These are phyloP conservation scores for Beris morrisii DNA, from an alignment of 2,888 invertebrate genomes.

Conservation along the genomic window DNA sequence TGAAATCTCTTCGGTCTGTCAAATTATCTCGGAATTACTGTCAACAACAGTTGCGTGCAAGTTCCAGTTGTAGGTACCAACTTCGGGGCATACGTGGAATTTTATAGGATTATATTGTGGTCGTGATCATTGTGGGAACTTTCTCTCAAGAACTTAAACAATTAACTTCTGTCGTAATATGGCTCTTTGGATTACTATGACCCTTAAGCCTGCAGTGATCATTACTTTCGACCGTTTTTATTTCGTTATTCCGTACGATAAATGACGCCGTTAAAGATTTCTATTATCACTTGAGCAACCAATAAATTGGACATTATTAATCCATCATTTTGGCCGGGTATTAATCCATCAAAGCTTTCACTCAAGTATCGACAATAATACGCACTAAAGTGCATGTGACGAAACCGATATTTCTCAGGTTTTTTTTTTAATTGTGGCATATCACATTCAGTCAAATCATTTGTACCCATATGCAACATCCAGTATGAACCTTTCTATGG, in stretches of 20 bases:
- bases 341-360: slow-evolving; percentile 21
- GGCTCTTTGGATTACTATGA: neutral
- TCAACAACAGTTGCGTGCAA: too few species aligned
- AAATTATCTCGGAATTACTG: too few species aligned
- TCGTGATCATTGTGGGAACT: slow-evolving; percentile 1
- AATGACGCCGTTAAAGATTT: neutral
- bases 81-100: too few species aligned
- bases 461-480: too few species aligned
- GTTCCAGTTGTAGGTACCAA: too few species aligned
- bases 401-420: slow-evolving; percentile 17
- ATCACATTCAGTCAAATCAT: too few species aligned
- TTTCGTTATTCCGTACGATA: slow-evolving; percentile 1
- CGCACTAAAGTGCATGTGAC: neutral
- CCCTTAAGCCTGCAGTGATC: neutral
- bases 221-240: neutral
- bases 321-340: slow-evolving; percentile 1
- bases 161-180: neutral
- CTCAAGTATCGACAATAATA: slow-evolving; percentile 12
- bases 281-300: slow-evolving; percentile 8
- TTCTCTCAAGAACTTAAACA: slow-evolving; percentile 3
- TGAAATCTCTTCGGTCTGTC: too few species aligned
- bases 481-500: too few species aligned
- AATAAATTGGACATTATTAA: slow-evolving; percentile 16
- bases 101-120: too few species aligned
- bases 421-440: too few species aligned